Conservation (phyloP, 2,888 invertebrate genomes). For the Leptopilina myrica region DNA sequence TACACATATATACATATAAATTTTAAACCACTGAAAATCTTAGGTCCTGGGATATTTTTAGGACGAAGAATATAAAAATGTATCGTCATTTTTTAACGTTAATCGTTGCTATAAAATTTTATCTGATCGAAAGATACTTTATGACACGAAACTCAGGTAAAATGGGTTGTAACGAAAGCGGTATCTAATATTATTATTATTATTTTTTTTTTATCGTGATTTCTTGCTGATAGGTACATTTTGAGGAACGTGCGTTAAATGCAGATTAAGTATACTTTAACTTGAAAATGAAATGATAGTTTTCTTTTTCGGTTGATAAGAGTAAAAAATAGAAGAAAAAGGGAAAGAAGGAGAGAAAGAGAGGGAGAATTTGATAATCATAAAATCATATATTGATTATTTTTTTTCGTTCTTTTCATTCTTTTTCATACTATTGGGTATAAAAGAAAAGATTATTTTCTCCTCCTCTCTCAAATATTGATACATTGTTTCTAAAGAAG, state of each 20-base stretch:
- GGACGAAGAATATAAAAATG: slow-evolving; percentile 10
- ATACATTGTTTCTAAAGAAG: not conserved
- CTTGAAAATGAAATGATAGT: not conserved
- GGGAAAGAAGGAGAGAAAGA: not conserved
- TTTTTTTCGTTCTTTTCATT: not conserved
- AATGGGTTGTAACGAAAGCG: slow-evolving; percentile 17
- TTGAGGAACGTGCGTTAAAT: slow-evolving; percentile 20
- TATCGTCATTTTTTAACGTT: slow-evolving; percentile 17
- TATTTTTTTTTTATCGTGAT: slow-evolving; percentile 7
- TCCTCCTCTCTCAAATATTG: not conserved
- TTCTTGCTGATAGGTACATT: not conserved
- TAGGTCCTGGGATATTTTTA: not conserved
- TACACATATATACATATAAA: no score
- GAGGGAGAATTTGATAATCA: not conserved
- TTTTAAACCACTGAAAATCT: not conserved
- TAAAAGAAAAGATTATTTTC: not conserved
- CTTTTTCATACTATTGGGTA: not conserved
- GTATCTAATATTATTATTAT: slow-evolving; percentile 13
- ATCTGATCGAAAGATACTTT: slow-evolving; percentile 23
- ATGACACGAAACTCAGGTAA: slow-evolving; percentile 8
- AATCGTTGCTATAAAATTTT: slow-evolving; percentile 33
- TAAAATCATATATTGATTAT: slow-evolving; percentile 21
- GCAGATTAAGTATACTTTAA: slow-evolving; percentile 1
- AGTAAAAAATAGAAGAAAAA: not conserved
- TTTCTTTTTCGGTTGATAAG: not conserved